A percentile compares a stretch with the other conserved stretches of the same genome.
Conservation (phyloP, 2,888 invertebrate genomes). For the Scaptomyza tumidula region DNA sequence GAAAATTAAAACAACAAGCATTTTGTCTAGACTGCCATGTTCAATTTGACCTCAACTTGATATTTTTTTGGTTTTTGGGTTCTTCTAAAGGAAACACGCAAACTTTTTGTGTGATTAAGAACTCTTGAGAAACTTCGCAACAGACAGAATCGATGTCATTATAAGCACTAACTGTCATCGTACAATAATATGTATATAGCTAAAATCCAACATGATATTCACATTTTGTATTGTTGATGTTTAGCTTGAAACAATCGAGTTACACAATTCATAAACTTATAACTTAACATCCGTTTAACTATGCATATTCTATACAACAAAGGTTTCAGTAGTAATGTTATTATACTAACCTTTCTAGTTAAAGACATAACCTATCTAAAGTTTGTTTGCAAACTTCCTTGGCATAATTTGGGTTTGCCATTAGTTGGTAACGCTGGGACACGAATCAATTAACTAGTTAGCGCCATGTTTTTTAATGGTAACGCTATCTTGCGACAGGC, state of each 20-base stretch:
- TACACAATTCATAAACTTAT: neutral
- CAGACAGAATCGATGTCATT: neutral
- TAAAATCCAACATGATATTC: neutral
- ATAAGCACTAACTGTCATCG: neutral
- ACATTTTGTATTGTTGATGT: neutral
- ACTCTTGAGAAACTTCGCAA: neutral
- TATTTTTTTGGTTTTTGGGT: conserved; percentile 25
- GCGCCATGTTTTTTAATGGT: conserved; percentile 58
- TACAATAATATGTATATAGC: neutral
- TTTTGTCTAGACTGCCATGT: conserved; percentile 73
- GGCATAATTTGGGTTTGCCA: conserved; percentile 34
- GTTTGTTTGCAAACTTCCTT: neutral
- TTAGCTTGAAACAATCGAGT: neutral
- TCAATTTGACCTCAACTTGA: conserved; percentile 63
- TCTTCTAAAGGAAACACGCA: conserved; percentile 15
- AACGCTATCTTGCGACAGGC: conserved; percentile 38
- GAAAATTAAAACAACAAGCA: conserved; percentile 67
- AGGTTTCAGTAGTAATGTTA: neutral
- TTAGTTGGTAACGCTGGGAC: conserved; percentile 54
- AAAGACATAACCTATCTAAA: neutral
- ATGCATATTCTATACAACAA: neutral
- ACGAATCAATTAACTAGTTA: conserved; percentile 63
- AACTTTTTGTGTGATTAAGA: conserved; percentile 1
- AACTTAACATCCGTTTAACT: neutral
- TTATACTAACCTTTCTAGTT: neutral